A percentile compares a stretch with the other conserved stretches of the same genome.
These are phyloP conservation scores for Carollia perspicillata DNA, from an alignment of 2,113 vertebrate genomes.

Conservation along the genomic window DNA sequence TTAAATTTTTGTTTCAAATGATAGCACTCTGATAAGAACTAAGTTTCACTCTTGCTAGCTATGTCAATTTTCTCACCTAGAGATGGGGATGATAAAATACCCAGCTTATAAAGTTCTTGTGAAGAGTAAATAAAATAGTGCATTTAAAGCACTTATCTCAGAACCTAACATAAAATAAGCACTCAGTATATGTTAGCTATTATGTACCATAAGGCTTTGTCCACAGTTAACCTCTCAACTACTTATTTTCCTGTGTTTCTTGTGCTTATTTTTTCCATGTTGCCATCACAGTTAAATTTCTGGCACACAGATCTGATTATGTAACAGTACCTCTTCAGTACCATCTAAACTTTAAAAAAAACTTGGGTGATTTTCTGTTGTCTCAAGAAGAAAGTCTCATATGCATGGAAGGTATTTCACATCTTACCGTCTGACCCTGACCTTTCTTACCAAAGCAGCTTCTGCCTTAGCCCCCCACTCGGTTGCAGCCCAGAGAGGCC, in stretches of 20 bases:
- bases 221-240: not conserved
- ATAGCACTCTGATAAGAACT: not conserved
- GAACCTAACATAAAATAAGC: not conserved
- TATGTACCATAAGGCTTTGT: not conserved
- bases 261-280: not conserved
- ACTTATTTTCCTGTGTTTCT: not conserved
- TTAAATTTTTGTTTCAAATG: slow-evolving; percentile 24
- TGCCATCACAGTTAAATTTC: not conserved
- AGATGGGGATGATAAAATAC: not conserved
- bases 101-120: not conserved
- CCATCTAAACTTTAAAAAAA: not conserved
- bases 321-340: not conserved
- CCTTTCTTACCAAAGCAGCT: not conserved
- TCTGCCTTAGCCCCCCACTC: not conserved
- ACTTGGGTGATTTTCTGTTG: not conserved
- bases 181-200: not conserved
- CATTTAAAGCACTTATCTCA: not conserved
- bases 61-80: not conserved
- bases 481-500: not conserved
- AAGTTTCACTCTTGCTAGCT: not conserved
- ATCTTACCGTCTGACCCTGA: not conserved
- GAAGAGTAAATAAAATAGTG: not conserved
- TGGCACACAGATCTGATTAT: not conserved
- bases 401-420: not conserved
- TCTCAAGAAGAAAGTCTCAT: not conserved